A percentile compares a stretch with the other conserved stretches of the same genome.
Conservation (phyloP, 2,797 vertebrate species). For the Gallinago solitaria region DNA sequence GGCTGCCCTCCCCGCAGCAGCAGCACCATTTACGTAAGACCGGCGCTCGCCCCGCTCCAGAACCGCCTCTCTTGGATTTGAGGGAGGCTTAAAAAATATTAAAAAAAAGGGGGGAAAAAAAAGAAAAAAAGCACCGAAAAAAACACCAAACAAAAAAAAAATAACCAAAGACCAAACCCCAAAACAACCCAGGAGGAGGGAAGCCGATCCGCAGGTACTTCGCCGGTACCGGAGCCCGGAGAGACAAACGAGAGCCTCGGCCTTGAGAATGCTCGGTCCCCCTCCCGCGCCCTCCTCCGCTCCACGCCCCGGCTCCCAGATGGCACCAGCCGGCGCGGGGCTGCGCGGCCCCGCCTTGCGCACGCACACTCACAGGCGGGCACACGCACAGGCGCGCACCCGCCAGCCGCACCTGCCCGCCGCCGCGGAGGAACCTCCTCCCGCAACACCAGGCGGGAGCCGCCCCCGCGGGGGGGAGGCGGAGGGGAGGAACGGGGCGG, state of each 20-base stretch:
- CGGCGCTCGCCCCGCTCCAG: not conserved
- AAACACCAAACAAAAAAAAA: not conserved
- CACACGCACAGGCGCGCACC: not conserved
- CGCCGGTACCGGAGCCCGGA: not conserved
- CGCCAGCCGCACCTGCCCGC: slow-evolving; percentile 40
- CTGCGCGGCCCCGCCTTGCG: slow-evolving; percentile 27
- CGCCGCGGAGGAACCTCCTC: not conserved
- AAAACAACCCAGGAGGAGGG: not conserved
- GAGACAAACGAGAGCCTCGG: not conserved
- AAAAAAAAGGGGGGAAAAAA: no score
- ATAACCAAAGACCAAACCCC: not conserved
- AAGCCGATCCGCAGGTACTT: not conserved
- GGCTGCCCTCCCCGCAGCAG: not conserved
- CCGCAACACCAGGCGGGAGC: not conserved
- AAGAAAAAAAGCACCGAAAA: no score
- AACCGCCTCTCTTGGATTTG: not conserved
- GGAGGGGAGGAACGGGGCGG: no score
- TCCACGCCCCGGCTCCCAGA: slow-evolving; percentile 47
- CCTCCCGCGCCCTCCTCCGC: not conserved
- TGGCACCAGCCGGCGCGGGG: slow-evolving; percentile 19
- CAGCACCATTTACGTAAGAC: slow-evolving; percentile 11
- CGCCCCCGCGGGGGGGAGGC: not conserved
- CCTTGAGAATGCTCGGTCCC: not conserved
- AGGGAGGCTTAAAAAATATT: not conserved
- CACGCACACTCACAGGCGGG: not conserved